These are phyloP conservation scores for Ahaetulla prasina DNA, from an alignment of 2,113 vertebrate genomes.

Conservation along the genomic window DNA sequence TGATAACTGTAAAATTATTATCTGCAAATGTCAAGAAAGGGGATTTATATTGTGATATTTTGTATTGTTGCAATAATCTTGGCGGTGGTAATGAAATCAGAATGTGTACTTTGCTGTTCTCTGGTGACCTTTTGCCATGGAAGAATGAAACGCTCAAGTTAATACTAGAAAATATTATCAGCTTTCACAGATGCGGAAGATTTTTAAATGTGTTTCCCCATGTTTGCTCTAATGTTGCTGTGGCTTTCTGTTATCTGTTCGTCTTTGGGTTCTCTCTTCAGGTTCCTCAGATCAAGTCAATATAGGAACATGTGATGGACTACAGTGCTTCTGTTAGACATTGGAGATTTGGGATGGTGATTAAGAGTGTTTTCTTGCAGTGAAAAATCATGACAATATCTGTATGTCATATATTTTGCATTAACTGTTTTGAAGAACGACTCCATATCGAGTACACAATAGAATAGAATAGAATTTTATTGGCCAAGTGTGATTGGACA, in stretches of 20 bases:
- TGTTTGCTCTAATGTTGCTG: not conserved
- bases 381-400: conserved; percentile 37
- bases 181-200: conserved; percentile 19
- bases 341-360: conserved; percentile 40
- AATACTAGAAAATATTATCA: conserved; percentile 41
- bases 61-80: conserved; percentile 44
- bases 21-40: conserved; percentile 42
- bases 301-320: conserved; percentile 32
- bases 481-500: no score
- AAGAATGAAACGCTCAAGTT: conserved; percentile 47
- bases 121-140: conserved; percentile 43
- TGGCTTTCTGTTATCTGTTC: conserved; percentile 38
- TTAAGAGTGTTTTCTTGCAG: conserved; percentile 48
- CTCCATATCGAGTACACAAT: not conserved
- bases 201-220: not conserved
- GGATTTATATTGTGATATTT: conserved; percentile 51
- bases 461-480: no score
- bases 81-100: conserved; percentile 39
- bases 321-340: conserved; percentile 40
- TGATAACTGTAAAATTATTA: conserved; percentile 39
- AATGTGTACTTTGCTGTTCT: conserved; percentile 50
- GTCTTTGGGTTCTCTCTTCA: conserved; percentile 40
- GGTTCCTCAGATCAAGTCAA: conserved; percentile 47
- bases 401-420: conserved; percentile 32
- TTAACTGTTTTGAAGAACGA: conserved; percentile 41